Evolutionary conservation across 2,113 vertebrate genomes (phyloP), one percentile per base, ranked within the genome.

Genomic region (Myrmophylax atrothorax): DNA sequence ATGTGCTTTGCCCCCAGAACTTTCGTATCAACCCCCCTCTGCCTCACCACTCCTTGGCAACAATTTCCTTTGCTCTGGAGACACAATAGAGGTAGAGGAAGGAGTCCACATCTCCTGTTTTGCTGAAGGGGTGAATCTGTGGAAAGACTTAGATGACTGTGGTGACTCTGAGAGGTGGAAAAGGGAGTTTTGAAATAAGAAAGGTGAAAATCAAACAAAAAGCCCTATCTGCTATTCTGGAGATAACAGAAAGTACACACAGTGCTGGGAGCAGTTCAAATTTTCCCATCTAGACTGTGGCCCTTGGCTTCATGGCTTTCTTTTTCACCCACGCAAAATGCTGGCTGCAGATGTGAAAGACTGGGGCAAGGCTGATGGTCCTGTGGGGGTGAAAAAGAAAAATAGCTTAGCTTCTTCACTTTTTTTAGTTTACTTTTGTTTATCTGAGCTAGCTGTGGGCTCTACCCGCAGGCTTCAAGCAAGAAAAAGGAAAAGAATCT

Each of bases 301-400:
- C 26, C 23, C 25, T 55, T 29, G 29, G 19, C 31, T 72, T 75
- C 69, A 46, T 33, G 33, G 18, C n/a, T 68, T 75, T 73, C 50
- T 55, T 0, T 0, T 33, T 68, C 49, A 69, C 23, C 14, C 22
- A 33, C 5, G 4, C 2, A 8, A 78, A 89, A 75, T 14, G 1
- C 42, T 69, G 46, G 7, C 46, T 74, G 35, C 35, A 37, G 19
- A 38, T 35, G 8, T 14, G 28, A 59, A 84, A 63, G 29, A 37
- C 28, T 68, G 18, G 6, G 26, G 7, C 40, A 60, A 89, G n/a
- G n/a, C 6, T 78, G 18, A 42, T 44, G 9, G 7, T 60, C 24
- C 53, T 47, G 40, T 8, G 9, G 8, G 19, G 6, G 6, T n/a
- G 24, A 73, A 66, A 86, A 74, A 25, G 24, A 50, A 50, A 26